phyloP scores from a whole-genome alignment of 2,888 invertebrate genomes.

The Cancer borealis region DNA sequence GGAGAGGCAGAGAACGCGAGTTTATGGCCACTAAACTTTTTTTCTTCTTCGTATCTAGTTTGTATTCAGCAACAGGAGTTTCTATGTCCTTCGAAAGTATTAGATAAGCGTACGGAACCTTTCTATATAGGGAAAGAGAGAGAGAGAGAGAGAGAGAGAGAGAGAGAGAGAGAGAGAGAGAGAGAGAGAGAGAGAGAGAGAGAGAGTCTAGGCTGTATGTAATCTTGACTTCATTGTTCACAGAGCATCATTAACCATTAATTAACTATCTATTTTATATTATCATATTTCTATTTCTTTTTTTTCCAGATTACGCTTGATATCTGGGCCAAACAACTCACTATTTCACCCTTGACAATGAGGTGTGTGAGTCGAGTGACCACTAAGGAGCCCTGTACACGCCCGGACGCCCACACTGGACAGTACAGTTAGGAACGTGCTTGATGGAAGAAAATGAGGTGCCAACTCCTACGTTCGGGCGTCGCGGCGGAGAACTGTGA shows the following conservation, averaged over 20 bases:
- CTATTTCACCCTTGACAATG: background rate
- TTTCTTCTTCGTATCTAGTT: background rate
- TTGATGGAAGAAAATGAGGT: background rate
- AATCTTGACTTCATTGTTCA: background rate
- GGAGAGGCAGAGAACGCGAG: background rate
- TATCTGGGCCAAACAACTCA: background rate
- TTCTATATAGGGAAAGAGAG: background rate
- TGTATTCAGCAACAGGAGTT: constrained; percentile 41
- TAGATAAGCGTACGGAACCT: background rate
- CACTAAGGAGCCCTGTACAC: background rate
- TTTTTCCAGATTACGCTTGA: constrained; percentile 12
- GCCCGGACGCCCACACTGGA: background rate
- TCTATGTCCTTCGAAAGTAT: background rate
- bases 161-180: background rate
- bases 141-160: background rate
- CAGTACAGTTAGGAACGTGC: background rate
- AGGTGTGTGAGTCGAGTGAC: background rate
- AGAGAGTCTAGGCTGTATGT: background rate
- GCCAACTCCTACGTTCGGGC: background rate
- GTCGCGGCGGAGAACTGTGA: background rate
- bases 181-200: background rate
- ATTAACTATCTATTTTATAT: background rate
- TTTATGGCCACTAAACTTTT: constrained; percentile 29
- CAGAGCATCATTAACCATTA: background rate
- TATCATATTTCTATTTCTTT: background rate